phyloP scores from a whole-genome alignment of 2,888 invertebrate genomes.

The Caenorhabditis macrosperma region DNA sequence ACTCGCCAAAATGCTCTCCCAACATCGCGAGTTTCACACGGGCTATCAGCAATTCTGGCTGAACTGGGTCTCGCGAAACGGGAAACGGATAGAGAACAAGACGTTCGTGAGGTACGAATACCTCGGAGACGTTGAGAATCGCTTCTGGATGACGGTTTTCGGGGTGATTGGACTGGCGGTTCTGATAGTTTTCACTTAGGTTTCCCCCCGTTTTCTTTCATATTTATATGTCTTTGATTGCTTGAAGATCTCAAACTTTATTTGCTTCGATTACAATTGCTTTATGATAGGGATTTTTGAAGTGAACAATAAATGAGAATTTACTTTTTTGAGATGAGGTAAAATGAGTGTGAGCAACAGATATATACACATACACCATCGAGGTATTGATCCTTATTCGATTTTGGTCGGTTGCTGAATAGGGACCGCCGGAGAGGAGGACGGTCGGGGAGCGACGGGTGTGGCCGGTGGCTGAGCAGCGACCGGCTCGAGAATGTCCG shows the following conservation, averaged over 20 bases:
- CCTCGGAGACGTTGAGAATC: slow-evolving; percentile 64
- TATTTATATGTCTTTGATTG: slow-evolving; percentile 28
- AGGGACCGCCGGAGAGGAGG: not conserved
- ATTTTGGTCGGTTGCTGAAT: slow-evolving; percentile 38
- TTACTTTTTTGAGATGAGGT: not conserved
- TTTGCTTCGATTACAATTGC: slow-evolving; percentile 27
- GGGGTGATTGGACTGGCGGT: not conserved
- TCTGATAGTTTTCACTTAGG: slow-evolving; percentile 4
- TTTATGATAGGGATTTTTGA: slow-evolving; percentile 37
- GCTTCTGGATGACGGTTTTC: slow-evolving; percentile 47
- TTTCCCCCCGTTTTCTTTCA: slow-evolving; percentile 6
- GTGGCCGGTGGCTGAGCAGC: not conserved
- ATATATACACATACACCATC: not conserved
- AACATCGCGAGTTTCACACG: slow-evolving; percentile 62
- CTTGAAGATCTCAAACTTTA: slow-evolving; percentile 24
- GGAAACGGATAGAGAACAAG: slow-evolving; percentile 56
- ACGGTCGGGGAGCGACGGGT: not conserved
- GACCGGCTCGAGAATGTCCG: slow-evolving; percentile 30
- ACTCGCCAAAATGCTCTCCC: slow-evolving; percentile 66
- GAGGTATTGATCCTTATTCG: not conserved
- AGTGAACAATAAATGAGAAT: slow-evolving; percentile 17
- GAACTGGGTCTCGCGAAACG: slow-evolving; percentile 70
- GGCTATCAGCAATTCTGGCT: slow-evolving; percentile 74
- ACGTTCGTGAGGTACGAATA: slow-evolving; percentile 58
- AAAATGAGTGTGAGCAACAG: not conserved